phyloP scores from a whole-genome alignment of 2,888 invertebrate species.

The Lordiphosa fenestrarum region DNA sequence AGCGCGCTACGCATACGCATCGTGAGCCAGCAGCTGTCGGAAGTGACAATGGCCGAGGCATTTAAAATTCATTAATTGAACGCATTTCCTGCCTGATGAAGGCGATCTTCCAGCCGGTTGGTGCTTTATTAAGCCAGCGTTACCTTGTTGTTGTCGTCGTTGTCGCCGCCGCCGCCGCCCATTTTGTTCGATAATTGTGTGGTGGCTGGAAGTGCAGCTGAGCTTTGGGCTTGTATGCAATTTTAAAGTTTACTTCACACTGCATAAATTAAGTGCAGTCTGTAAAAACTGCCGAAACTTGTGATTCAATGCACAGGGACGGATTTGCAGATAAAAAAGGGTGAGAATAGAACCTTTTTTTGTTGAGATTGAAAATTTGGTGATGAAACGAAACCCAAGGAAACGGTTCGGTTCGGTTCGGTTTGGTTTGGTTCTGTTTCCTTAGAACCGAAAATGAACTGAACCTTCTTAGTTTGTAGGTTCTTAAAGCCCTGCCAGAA shows the following conservation, averaged over 20 bases:
- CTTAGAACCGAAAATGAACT: too few relatives aligned
- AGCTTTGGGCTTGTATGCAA: slow-evolving; percentile 20
- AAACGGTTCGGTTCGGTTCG: too few relatives aligned
- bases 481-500: too few relatives aligned
- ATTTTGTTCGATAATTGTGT: slow-evolving; percentile 20
- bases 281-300: slow-evolving; percentile 27
- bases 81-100: slow-evolving; percentile 39
- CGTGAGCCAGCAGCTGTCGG: slow-evolving; percentile 27
- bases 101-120: slow-evolving; percentile 17
- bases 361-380: too few relatives aligned
- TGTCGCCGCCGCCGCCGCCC: neutral
- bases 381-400: too few relatives aligned
- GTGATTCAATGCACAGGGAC: slow-evolving; percentile 8
- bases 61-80: slow-evolving; percentile 70
- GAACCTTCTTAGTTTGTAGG: too few relatives aligned
- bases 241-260: slow-evolving; percentile 51
- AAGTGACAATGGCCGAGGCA: slow-evolving; percentile 60
- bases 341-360: too few relatives aligned
- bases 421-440: too few relatives aligned
- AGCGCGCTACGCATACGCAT: slow-evolving; percentile 57
- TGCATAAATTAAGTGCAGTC: slow-evolving; percentile 66
- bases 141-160: slow-evolving; percentile 1
- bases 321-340: too few relatives aligned
- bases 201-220: slow-evolving; percentile 24
- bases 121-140: slow-evolving; percentile 24